Evolutionary conservation across 2,888 invertebrate species (phyloP).

Genomic region (Drosophila pseudotakahashii): DNA sequence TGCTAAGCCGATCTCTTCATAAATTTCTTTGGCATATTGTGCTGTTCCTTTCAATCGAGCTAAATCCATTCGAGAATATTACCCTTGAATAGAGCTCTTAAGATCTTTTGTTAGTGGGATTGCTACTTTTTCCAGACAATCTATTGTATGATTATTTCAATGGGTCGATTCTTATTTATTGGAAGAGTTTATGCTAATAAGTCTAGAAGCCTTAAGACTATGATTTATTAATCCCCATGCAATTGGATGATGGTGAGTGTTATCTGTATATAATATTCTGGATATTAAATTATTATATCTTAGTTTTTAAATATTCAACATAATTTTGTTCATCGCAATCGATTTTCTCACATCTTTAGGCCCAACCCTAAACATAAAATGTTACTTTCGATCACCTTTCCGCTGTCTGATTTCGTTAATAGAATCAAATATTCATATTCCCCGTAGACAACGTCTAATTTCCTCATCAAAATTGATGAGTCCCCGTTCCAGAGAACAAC

Average conservation of each 20-base stretch:
- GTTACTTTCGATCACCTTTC: constrained; percentile 16
- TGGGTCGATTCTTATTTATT: constrained; percentile 32
- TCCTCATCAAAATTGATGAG: constrained; percentile 36
- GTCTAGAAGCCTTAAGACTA: neutral
- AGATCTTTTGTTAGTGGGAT: constrained; percentile 41
- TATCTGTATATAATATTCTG: neutral
- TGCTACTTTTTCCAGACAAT: constrained; percentile 36
- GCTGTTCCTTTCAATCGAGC: constrained; percentile 7
- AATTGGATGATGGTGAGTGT: neutral
- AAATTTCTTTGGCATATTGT: constrained; percentile 28
- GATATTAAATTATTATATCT: neutral
- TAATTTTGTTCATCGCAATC: neutral
- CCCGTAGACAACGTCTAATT: constrained; percentile 50
- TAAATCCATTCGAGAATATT: constrained; percentile 33
- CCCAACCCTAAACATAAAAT: constrained; percentile 6
- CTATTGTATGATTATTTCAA: constrained; percentile 22
- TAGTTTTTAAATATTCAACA: constrained; percentile 8
- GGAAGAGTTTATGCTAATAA: constrained; percentile 39
- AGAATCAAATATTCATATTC: constrained; percentile 51
- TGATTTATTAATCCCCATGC: constrained; percentile 21
- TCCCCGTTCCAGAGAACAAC: constrained; percentile 20
- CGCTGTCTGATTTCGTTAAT: constrained; percentile 32
- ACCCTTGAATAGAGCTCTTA: constrained; percentile 23
- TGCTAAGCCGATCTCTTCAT: constrained; percentile 44
- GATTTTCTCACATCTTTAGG: constrained; percentile 1